Conservation (phyloP, 1,140 invertebrate genomes). For the Drosophila sp. region DNA sequence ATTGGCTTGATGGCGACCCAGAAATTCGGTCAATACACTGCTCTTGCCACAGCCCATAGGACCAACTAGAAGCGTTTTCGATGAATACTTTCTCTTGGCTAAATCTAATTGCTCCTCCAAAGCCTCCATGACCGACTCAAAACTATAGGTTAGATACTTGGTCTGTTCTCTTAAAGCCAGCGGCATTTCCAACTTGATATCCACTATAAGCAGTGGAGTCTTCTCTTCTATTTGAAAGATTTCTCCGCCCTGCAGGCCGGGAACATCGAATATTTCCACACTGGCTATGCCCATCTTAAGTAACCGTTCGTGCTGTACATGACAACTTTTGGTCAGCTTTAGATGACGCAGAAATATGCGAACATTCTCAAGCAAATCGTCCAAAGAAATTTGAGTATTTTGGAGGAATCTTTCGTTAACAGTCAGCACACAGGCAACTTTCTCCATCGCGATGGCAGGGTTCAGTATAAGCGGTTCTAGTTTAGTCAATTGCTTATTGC, state of each 20-base stretch:
- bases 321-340: constrained; percentile 40
- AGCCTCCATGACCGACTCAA: constrained; percentile 36
- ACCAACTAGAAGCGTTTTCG: constrained; percentile 65
- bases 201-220: constrained; percentile 36
- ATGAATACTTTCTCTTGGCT: constrained; percentile 19
- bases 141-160: constrained; percentile 37
- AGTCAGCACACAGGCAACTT: constrained; percentile 45
- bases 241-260: constrained; percentile 1
- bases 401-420: constrained; percentile 41
- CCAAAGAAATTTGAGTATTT: constrained; percentile 17
- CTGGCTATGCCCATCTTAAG: constrained; percentile 51
- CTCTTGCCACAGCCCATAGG: constrained; percentile 70
- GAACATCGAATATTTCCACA: constrained; percentile 42
- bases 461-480: constrained; percentile 22
- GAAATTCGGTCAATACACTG: constrained; percentile 47
- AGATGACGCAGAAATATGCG: constrained; percentile 47
- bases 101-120: constrained; percentile 55
- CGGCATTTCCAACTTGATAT: constrained; percentile 40
- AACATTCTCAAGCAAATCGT: constrained; percentile 41
- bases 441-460: not conserved
- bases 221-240: constrained; percentile 47
- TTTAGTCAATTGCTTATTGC: constrained; percentile 25
- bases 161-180: constrained; percentile 3
- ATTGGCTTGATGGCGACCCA: constrained; percentile 52
- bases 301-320: constrained; percentile 37